Evolutionary conservation across 1,140 invertebrate species (phyloP), one percentile per base, ranked within the genome.

Genomic region (Druon quercuslanigerum): DNA sequence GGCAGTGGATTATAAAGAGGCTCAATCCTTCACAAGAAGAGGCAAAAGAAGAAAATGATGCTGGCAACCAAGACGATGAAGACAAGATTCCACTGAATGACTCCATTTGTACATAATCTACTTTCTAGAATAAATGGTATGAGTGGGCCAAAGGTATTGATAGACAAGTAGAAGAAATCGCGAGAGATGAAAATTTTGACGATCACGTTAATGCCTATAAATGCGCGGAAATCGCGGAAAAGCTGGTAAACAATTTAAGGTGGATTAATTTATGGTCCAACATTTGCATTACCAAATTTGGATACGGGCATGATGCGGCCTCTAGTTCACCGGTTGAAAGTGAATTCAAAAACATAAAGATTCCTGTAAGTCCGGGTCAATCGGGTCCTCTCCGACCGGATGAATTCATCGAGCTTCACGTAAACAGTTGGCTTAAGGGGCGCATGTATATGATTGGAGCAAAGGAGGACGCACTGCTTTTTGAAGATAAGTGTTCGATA

Each of bases 181-280:
- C 20, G 14, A 33, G 25, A 60, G 16, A 33, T 4, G 57, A 60
- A 60, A 13, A 33, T 60, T 60, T 16, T 60, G 57, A 33, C 14
- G 20, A 12, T 11, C 12, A 60, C 57, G 57, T 60, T 3, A 60
- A 40, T 60, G 57, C 12, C 14, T 60, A 33, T 16, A 33, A 14
- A 33, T 33, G 57, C 20, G 57, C 14, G 8, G 20, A 60, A 25
- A 14, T 60, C 14, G 57, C 57, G 33, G 20, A 60, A 5, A 60
- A 60, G 14, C 40, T 60, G 33, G 14, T 33, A 13, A 25, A 60
- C 14, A 12, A 60, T 60, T 25, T 33, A 33, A 3, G 11, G 4
- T 60, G 20, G 57, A 60, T 60, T 25, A 60, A 60, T 20, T 60
- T 60, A 25, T 60, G 57, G 20, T 60, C 20, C 11, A 60, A 60